These are phyloP conservation scores for Diadumene lineata DNA, from an alignment of 92 coral and sea anemone species.

Conservation along the genomic window DNA sequence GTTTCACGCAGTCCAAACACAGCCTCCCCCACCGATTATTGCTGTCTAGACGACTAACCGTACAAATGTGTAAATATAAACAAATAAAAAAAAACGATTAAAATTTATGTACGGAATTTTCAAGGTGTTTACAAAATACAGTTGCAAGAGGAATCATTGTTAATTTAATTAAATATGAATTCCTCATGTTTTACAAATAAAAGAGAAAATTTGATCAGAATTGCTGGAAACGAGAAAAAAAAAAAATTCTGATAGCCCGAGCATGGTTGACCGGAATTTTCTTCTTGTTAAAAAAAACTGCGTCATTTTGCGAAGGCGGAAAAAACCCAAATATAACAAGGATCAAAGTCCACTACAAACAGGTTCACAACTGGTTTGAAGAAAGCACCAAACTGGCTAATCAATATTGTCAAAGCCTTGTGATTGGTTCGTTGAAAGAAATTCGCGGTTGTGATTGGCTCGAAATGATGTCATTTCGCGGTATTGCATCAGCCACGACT, in stretches of 20 bases:
- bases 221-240: no score
- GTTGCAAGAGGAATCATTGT: no score
- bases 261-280: no score
- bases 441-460: slow-evolving; percentile 59
- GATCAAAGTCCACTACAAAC: slow-evolving; percentile 43
- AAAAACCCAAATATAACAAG: not conserved
- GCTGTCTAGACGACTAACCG: slow-evolving; percentile 14
- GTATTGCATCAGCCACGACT: slow-evolving; percentile 93
- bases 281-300: not conserved
- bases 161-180: no score
- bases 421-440: slow-evolving; percentile 64
- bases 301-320: slow-evolving; percentile 2
- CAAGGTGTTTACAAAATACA: no score
- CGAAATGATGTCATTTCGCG: slow-evolving; percentile 54
- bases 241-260: no score
- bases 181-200: no score
- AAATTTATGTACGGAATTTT: no score
- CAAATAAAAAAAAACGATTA: no score
- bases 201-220: no score
- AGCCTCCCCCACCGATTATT: slow-evolving; percentile 12
- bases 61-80: no score
- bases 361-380: slow-evolving; percentile 3
- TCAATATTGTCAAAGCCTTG: not conserved
- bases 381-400: slow-evolving; percentile 24
- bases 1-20: not conserved